phyloP scores from a whole-genome alignment of 1,140 invertebrate genomes.

The Drosophila micromelanica region DNA sequence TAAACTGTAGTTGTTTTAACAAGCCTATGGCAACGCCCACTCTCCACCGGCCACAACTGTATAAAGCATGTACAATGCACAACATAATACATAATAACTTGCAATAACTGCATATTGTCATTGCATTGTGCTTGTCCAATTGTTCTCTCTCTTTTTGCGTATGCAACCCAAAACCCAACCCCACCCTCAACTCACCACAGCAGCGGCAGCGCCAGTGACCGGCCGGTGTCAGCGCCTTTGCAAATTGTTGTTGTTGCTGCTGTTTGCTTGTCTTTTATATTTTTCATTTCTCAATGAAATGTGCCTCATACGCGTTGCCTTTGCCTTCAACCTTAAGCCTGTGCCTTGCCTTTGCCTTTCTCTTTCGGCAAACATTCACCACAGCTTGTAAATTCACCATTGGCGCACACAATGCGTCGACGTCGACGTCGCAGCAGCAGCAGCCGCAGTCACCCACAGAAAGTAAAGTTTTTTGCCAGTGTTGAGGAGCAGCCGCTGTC shows the following conservation, averaged over 20 bases:
- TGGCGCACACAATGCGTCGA: conserved; percentile 43
- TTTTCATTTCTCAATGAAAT: conserved; percentile 73
- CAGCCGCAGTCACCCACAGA: conserved; percentile 30
- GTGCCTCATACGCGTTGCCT: conserved; percentile 49
- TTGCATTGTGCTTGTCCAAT: conserved; percentile 49
- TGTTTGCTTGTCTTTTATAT: conserved; percentile 44
- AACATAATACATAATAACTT: conserved; percentile 36
- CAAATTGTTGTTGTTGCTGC: conserved; percentile 47
- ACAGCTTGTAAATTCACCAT: conserved; percentile 55
- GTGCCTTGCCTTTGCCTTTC: conserved; percentile 67
- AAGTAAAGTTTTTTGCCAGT: conserved; percentile 52
- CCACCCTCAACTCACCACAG: conserved; percentile 10
- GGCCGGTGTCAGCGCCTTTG: conserved; percentile 74
- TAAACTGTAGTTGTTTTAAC: conserved; percentile 24
- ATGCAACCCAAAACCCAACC: conserved; percentile 7
- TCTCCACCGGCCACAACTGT: not conserved
- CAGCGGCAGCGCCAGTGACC: conserved; percentile 41
- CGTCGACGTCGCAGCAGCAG: conserved; percentile 15
- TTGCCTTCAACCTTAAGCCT: conserved; percentile 34
- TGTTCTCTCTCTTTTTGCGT: conserved; percentile 38
- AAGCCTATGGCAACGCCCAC: conserved; percentile 38
- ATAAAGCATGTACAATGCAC: not conserved
- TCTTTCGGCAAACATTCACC: conserved; percentile 79
- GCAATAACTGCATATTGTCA: conserved; percentile 34
- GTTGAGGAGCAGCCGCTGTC: conserved; percentile 26